Percentiles rank a stretch among this genome's conserved stretches.
These are phyloP conservation scores for Napeogenes inachia DNA, from an alignment of 2,888 invertebrate species.

Conservation along the genomic window DNA sequence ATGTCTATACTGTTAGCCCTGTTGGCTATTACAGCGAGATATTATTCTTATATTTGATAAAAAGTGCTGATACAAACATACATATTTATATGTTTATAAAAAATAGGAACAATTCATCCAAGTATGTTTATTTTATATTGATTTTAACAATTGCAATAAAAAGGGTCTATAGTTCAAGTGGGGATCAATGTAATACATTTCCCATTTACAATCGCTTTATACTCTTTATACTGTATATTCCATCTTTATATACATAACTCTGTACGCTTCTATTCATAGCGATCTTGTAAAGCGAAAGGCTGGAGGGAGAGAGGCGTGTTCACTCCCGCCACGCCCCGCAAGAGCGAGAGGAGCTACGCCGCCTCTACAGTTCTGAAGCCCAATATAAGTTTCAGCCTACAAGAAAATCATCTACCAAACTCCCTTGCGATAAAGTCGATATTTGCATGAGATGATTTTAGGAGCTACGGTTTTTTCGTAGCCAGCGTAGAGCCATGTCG, in stretches of 20 bases:
- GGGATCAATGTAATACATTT: background rate
- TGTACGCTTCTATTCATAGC: slow-evolving; percentile 28
- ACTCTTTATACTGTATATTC: background rate
- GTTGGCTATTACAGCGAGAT: too few relatives aligned
- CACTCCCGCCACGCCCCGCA: slow-evolving; percentile 58
- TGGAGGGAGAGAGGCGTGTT: slow-evolving; percentile 55
- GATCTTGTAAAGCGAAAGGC: slow-evolving; percentile 29
- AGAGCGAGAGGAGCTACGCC: slow-evolving; percentile 59
- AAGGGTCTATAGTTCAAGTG: background rate
- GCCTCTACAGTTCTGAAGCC: slow-evolving; percentile 55
- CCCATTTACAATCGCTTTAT: background rate
- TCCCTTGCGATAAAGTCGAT: slow-evolving; percentile 40
- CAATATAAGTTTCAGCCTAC: slow-evolving; percentile 37
- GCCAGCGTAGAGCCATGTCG: slow-evolving; percentile 46
- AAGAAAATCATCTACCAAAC: slow-evolving; percentile 30
- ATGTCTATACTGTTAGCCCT: too few relatives aligned
- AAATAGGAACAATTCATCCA: too few relatives aligned
- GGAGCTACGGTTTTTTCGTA: slow-evolving; percentile 24
- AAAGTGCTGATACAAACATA: too few relatives aligned
- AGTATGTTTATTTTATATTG: too few relatives aligned
- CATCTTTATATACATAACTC: slow-evolving; percentile 5
- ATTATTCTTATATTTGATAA: too few relatives aligned
- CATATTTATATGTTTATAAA: too few relatives aligned
- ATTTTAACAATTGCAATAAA: too few relatives aligned
- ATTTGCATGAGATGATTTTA: slow-evolving; percentile 32